Evolutionary conservation across 2,113 vertebrate genomes (phyloP), one percentile per base, ranked within the genome.

Genomic region (Caloenas nicobarica): DNA sequence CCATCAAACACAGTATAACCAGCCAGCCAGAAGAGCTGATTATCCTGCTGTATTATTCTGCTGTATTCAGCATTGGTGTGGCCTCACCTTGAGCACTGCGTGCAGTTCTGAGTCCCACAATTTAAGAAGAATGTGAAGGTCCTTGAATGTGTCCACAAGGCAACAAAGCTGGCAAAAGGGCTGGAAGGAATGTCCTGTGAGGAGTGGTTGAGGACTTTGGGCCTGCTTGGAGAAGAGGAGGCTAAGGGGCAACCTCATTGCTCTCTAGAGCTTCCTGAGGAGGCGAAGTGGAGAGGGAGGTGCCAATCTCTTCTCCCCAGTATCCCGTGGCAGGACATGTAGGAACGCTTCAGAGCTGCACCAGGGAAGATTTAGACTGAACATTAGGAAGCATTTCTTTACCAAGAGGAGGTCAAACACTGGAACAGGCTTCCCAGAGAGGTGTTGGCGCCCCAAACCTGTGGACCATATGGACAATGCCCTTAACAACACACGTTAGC

Each of bases 21-120:
- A 44, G 42, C 42, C 42, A 44, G 42, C 42, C 42, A 44, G 42
- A 17, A 44, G 42, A 44, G 42, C 42, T 44, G 16, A 44, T 44
- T 44, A 44, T 44, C 42, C 42, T 44, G 16, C 16, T 44, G 8
- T 44, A 44, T 44, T 44, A 44, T 88, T 14, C 16, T 0, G 1
- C 9, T 33, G 18, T 18, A 28, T 54, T 65, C 29, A 50, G 2
- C 0, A 0, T 3, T 31, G 7, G 24, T 50, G 16, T 1, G 0
- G 24, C 24, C 16, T 64, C 48, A 48, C 15, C 23, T 48, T 21
- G 60, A 73, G 19, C 7, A 13, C 68, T 46, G 38, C 22, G 33
- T 5, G 50, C 22, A 14, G 28, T 65, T 22, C 68, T 58, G 44
- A 28, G 31, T 6, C 25, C 16, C 29, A 25, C 8, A 34, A 29